Percentiles rank a stretch among this genome's conserved stretches.
Evolutionary conservation across 2,888 invertebrate species (phyloP).

Genomic region (Phymatocera aterrima): DNA sequence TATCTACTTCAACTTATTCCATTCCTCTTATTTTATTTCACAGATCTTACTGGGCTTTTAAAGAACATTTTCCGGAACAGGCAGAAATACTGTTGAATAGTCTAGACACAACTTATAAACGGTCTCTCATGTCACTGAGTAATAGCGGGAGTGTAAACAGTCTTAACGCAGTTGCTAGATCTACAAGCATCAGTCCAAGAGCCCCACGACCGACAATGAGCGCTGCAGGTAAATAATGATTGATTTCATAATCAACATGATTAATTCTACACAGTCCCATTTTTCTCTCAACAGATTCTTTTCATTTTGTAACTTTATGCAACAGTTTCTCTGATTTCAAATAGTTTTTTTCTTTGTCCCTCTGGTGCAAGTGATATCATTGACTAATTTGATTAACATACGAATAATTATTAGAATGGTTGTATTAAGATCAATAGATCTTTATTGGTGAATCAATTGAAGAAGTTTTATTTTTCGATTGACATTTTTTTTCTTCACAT

Average conservation of each 20-base stretch:
- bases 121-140: slow-evolving; percentile 80
- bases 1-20: slow-evolving; percentile 34
- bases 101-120: slow-evolving; percentile 87
- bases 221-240: slow-evolving; percentile 75
- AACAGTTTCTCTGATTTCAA: not conserved
- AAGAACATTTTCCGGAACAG: slow-evolving; percentile 92
- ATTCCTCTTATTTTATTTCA: slow-evolving; percentile 49
- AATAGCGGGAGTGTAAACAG: slow-evolving; percentile 78
- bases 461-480: not conserved
- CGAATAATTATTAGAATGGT: not conserved
- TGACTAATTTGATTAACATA: not conserved
- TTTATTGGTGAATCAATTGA: too few relatives aligned
- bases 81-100: slow-evolving; percentile 90
- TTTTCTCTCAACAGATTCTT: not conserved
- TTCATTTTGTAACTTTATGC: not conserved
- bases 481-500: not conserved
- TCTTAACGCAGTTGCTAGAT: slow-evolving; percentile 73
- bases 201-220: slow-evolving; percentile 72
- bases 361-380: not conserved
- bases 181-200: slow-evolving; percentile 72
- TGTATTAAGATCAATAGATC: too few relatives aligned
- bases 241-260: too few relatives aligned
- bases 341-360: not conserved
- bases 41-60: slow-evolving; percentile 94
- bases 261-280: too few relatives aligned